A percentile compares a stretch with the other conserved stretches of the same genome.
Conservation (phyloP, 1,140 invertebrate species). For the Philaenus spumarius region DNA sequence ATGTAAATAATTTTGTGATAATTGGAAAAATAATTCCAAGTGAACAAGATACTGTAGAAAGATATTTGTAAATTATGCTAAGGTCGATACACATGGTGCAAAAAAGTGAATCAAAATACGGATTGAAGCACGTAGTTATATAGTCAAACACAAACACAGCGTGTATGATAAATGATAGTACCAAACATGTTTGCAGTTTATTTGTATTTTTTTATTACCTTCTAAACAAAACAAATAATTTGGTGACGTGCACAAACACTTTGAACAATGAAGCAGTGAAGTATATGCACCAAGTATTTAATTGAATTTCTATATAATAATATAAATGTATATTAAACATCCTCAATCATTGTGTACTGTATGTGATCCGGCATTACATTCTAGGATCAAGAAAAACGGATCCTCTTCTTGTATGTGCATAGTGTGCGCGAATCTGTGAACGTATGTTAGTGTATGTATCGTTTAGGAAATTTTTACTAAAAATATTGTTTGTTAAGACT, state of each 20-base stretch:
- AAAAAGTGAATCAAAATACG: not conserved
- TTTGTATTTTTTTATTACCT: too few species aligned
- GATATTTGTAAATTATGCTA: constrained; percentile 1
- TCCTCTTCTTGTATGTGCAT: not conserved
- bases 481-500: constrained; percentile 10
- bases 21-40: constrained; percentile 1
- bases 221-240: too few species aligned
- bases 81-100: constrained; percentile 1
- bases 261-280: too few species aligned
- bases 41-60: constrained; percentile 11
- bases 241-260: too few species aligned
- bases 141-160: constrained; percentile 5
- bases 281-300: not conserved
- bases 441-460: not conserved
- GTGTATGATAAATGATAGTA: not conserved
- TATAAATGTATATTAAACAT: constrained; percentile 8
- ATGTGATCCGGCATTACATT: constrained; percentile 7
- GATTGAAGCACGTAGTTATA: not conserved
- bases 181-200: too few species aligned
- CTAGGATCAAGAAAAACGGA: not conserved
- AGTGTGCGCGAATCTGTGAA: constrained; percentile 3
- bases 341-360: constrained; percentile 7
- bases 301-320: not conserved
- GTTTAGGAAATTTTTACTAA: constrained; percentile 17
- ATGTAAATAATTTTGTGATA: constrained; percentile 9